Evolutionary conservation across 2,113 vertebrate genomes (phyloP), one percentile per base, ranked within the genome.

Genomic region (Lophura nycthemera): DNA sequence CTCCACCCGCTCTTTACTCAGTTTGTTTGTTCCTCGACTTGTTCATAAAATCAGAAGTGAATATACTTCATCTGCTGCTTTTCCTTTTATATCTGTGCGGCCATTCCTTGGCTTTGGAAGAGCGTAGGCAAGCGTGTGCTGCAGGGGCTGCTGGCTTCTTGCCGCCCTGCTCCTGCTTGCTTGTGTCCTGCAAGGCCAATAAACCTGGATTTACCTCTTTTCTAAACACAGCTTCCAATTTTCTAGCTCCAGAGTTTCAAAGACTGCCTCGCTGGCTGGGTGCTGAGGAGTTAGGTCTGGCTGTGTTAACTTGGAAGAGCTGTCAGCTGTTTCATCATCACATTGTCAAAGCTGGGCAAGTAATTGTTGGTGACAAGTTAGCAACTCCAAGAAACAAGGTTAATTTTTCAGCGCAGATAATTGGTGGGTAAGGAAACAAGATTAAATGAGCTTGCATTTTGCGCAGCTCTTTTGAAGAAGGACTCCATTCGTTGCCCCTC

Each of bases 11-110:
- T 50, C 48, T 72, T 56, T 63, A 65, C 50, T 40, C 59, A 63
- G 89, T 61, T 48, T 94, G 13, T 75, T 92, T 86, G 42, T 89
- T 86, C 83, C 80, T 77, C 45, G 57, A 69, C 64, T 74, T 92
- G n/a, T 78, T 88, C 9, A 6, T 43, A 90, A 86, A 92, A 64
- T 64, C 27, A 20, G 38, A 52, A 71, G 29, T 1, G 2, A 78
- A 43, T 72, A 12, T 73, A 21, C 79, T 92, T 67, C 57, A 45
- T 94, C 57, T 90, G 36, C 83, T 92, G 16, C 57, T 91, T 72
- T 72, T 59, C 48, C 17, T 76, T 93, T 78, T 47, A 8, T 80
- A 80, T 83, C 57, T 83, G 87, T 30, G 64, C 29, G 32, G 45
- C 21, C 17, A 8, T 47, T 88, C 21, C 13, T 75, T 64, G 29